Base-by-base conservation (phyloP, 2,113 vertebrate species). In the Manacus vitellinus region DNA sequence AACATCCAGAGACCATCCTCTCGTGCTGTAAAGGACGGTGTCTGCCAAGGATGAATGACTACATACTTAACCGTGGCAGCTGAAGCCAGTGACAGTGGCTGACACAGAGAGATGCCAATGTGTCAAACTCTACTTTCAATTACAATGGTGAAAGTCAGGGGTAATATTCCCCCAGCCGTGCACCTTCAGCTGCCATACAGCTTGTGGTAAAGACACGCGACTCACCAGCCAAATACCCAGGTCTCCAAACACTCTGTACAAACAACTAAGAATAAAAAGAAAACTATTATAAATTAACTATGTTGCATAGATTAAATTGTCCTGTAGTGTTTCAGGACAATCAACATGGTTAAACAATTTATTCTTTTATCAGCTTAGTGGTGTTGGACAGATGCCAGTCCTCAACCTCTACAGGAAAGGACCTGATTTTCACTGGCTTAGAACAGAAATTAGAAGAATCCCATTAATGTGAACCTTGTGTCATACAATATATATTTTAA, bases 1-100 rank as follows among this genome's bases (percentile, higher is more conserved):
- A 95, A 95, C 78, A 96, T 85, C 85, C 85, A 96, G 96, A 93
- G 96, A 94, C 94, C 91, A 97, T 81, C 74, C 87, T 95, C 96
- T 68, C 31, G 63, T 66, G 92, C 83, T 94, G 84, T 39, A 95
- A 94, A 95, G 94, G 97, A 97, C 61, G 15, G 85, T 77, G 91
- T 44, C 89, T 92, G 94, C 72, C 89, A 95, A 66, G 93, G 94
- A 89, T 82, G 94, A 96, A 91, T 52, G 92, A 94, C 94, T 96
- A 54, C 67, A 70, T 70, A 47, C 68, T 96, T 94, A 94, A 94
- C 94, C 30, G 41, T 33, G 67, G 95, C 95, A 94, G 87, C 51
- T 55, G 87, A 95, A 91, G 84, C 87, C 85, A 77, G 63, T 67
- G 84, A 97, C 90, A 55, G 62, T 67, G 87, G 89, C 62, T 80